Evolutionary conservation across 2,797 vertebrate genomes (phyloP), one percentile per base, ranked within the genome.

Genomic region (Oreochromis grahami): DNA sequence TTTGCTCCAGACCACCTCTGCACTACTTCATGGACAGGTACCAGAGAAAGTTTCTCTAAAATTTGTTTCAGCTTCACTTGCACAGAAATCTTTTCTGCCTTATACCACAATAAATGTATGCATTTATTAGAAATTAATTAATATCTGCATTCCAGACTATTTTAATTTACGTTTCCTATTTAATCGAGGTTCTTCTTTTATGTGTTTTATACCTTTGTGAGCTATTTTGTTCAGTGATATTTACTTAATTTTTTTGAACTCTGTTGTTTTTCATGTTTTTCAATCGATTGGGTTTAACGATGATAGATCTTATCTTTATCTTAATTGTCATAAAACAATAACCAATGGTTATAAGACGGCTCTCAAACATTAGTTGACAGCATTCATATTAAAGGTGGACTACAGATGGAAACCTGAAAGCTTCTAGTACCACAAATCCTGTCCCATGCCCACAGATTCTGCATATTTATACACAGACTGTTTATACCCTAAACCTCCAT

Each of bases 311-410:
- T 2, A 48, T 74, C 43, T 74, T 74, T 74, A 74, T 48, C 43
- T 48, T 48, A 53, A 72, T 8, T 50, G 10, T 13, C 26, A 50
- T 50, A 19, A 50, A 74, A 74, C 70, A 50, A 50, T 74, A 74
- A 3, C 17, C 26, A 32, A 1, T n/a, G 9, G 26, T 32, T 74
- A 32, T 32, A 17, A n/a, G 10, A 32, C 0, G 2, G 1, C 50
- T 4, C 26, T 74, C 26, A 32, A 74, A 29, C 41, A 48, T 29
- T 48, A 19, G 41, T 72, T 9, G 17, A 0, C 65, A 45, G 15
- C 68, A 72, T 26, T 72, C 9, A 19, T 48, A 50, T n/a, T 74
- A 74, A 50, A 48, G 45, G 26, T 50, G 15, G 1, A 19, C 0
- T 3, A 50, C 43, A 50, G 26, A 74, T 74, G 43, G 43, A 72